Base-by-base conservation (phyloP, 1,140 invertebrate species). In the Phymorhynchus buccinoides region DNA sequence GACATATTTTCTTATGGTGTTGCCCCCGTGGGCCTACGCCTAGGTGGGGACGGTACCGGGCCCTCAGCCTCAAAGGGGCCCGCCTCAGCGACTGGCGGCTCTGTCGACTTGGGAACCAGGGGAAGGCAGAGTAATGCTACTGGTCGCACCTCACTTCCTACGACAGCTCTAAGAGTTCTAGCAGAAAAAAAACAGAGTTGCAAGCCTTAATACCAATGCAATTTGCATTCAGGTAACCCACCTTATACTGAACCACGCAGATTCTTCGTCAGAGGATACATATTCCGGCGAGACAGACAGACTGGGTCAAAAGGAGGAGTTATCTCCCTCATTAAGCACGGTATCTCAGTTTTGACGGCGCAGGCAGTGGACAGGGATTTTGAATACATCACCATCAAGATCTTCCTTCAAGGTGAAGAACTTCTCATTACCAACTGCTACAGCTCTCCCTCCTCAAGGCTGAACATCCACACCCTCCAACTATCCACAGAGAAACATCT, bases 251-350 rank as follows among this genome's bases (percentile, higher is more conserved):
- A 42, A 27, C 3, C 35, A 1, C n/a, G n/a, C 0, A 37, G 9
- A 22, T 78, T 78, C 75, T 41, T 78, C 41, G 41, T 39, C 75
- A 39, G 75, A 78, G 75, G 75, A 27, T 78, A 78, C 0, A 78
- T 30, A 16, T 39, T 3, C 35, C 22, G 75, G 1, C 18, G 35
- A 78, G 35, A 39, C 37, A 78, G 32, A 41, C 75, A 27, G 22
- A 78, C 32, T 7, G 18, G 18, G 1, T 27, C 75, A 9, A 27
- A 78, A 78, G 41, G 18, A 78, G 27, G 37, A 3, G n/a, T 52
- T 52, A 9, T 52, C 0, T 14, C 48, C 48, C 48, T 52, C 30
- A 73, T n/a, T 30, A 73, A 30, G 48, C 48, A 52, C 22, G 48
- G 48, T 18, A 52, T 52, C 48, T 18, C 48, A 52, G 68, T 73